Conservation (phyloP, 2,113 vertebrate genomes). For the Sinocyclocheilus maitianheensis region DNA sequence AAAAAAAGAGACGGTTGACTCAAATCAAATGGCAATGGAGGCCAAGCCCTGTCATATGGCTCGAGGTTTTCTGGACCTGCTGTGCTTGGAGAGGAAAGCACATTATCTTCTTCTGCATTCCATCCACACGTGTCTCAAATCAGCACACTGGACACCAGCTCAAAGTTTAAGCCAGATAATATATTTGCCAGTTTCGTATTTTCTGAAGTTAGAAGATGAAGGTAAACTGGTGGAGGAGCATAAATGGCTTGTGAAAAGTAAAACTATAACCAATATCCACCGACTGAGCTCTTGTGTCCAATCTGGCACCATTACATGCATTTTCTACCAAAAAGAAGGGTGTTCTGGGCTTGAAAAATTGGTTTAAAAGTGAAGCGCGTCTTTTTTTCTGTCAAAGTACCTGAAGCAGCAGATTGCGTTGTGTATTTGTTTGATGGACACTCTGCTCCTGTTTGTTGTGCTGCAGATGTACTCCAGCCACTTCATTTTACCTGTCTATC, state of each 20-base stretch:
- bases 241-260: not conserved
- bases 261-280: not conserved
- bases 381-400: not conserved
- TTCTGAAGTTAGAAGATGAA: not conserved
- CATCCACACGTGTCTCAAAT: slow-evolving; percentile 30
- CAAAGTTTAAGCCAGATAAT: not conserved
- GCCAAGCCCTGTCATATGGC: slow-evolving; percentile 30
- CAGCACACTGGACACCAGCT: not conserved
- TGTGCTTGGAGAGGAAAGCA: slow-evolving; percentile 36
- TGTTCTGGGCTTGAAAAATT: not conserved
- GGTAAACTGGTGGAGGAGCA: not conserved
- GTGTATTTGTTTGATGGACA: not conserved
- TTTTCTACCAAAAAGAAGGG: not conserved
- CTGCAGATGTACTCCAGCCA: not conserved
- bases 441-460: not conserved
- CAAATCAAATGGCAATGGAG: slow-evolving; percentile 2
- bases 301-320: not conserved
- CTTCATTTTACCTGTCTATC: not conserved
- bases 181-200: not conserved
- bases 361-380: not conserved
- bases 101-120: slow-evolving; percentile 20
- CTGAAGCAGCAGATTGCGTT: not conserved
- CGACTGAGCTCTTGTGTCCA: not conserved
- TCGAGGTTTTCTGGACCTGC: slow-evolving; percentile 22
- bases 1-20: slow-evolving; percentile 35